Evolutionary conservation across 2,113 vertebrate species (phyloP).

Genomic region (Antigone vipio): DNA sequence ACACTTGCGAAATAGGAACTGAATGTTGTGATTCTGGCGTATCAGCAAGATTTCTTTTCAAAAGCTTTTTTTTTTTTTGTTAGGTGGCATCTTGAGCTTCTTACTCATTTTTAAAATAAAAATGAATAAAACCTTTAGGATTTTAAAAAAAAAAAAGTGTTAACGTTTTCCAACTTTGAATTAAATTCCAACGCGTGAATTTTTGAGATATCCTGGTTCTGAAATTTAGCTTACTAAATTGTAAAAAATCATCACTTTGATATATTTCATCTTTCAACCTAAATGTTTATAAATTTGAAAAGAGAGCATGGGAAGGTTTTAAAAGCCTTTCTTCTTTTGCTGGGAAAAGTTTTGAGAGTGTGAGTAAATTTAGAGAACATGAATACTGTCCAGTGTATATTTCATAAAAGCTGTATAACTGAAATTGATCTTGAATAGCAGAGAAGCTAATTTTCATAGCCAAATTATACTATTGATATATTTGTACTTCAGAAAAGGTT

Average conservation of each 20-base stretch:
- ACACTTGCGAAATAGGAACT: neutral
- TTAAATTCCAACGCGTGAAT: neutral
- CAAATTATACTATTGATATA: neutral
- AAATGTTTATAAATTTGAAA: neutral
- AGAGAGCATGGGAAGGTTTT: neutral
- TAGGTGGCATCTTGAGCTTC: neutral
- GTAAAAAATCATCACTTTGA: neutral
- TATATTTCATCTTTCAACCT: neutral
- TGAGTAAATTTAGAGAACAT: neutral
- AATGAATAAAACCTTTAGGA: neutral
- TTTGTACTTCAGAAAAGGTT: neutral
- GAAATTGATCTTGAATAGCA: neutral
- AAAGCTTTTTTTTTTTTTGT: neutral
- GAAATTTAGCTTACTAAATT: neutral
- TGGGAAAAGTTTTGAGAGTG: neutral
- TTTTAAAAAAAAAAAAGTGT: neutral
- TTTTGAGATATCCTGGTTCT: neutral
- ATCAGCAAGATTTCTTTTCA: constrained; percentile 6
- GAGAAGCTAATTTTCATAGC: neutral
- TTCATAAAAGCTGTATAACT: neutral
- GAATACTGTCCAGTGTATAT: neutral
- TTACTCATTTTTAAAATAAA: neutral
- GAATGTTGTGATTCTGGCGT: neutral
- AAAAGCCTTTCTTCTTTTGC: neutral
- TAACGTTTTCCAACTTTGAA: neutral